Base-by-base conservation (phyloP, 2,797 vertebrate genomes). In the Valencia hispanica region DNA sequence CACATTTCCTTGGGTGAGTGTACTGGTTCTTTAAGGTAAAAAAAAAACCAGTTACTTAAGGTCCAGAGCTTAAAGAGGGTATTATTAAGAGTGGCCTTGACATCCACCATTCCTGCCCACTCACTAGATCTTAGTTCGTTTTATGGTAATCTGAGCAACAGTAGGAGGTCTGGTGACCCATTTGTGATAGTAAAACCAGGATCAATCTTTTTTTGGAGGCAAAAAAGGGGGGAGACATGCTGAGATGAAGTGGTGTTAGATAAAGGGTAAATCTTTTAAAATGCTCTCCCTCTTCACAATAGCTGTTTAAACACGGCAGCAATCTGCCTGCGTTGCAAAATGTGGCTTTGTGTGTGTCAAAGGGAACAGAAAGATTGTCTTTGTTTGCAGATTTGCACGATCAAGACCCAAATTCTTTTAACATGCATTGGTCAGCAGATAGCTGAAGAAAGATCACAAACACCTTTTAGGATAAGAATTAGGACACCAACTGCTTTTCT, bases 91-190 rank as follows among this genome's bases (percentile, higher is more conserved):
- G 73, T 68, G 73, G 70, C n/a, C 75, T 79, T 57, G 6, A 36
- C 43, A 18, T 61, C 14, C 66, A 66, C 81, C 36, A 72, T 79
- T 30, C 32, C n/a, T 20, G 10, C 83, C 84, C 74, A 73, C 74
- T 83, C 84, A 82, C 82, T 81, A 55, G 66, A 73, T 90, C 84
- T 90, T 77, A 82, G 75, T 81, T 78, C 83, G 71, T 79, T 88
- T 79, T 84, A 77, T 79, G 74, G 69, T 88, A 88, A 88, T 91
- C 85, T 86, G 77, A 88, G 82, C 4, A 80, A 88, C 90, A 91
- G 84, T 80, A 84, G 63, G 72, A 86, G 73, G 82, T 73, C 83
- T 84, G 72, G 70, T 91, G 91, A 91, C 89, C 89, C 83, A 82
- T 89, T 91, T 91, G 85, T 89, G 84, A 87, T 80, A 77, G 78